Evolutionary conservation across 2,113 vertebrate genomes (phyloP), one percentile per base, ranked within the genome.

Genomic region (Leucopsar rothschildi): DNA sequence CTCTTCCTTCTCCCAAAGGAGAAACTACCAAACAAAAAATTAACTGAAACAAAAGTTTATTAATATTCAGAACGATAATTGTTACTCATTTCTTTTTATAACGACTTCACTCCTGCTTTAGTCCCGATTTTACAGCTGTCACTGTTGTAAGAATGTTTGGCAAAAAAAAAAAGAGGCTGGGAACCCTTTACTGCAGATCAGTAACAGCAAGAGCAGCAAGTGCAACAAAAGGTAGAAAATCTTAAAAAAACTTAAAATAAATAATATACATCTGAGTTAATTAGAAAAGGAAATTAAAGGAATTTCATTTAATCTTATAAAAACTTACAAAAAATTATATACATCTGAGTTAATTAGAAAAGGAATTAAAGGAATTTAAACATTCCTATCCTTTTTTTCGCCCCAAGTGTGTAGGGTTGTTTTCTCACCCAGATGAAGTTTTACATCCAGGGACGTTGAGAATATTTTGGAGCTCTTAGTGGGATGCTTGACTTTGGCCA

Each of bases 341-440:
- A 28, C 5, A 56, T 56, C 50, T 4, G 23, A 56, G 31, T 39
- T 29, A 66, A 78, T 44, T 14, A 42, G 40, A 42, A 42, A 42
- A 42, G 40, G 40, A 42, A 42, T 42, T 42, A 42, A 42, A 76
- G 22, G 14, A 52, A 60, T 52, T 44, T 8, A 56, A 76, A 5
- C 19, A n/a, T 0, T 0, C 10, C 6, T 63, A 9, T 18, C 1
- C 5, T 39, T 40, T 65, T 8, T 29, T 24, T 29, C 5, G 1
- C 5, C 7, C 1, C 2, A 49, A 44, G 29, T 18, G 12, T 24
- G 5, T 6, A 37, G 37, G 28, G 25, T 16, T 75, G 3, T 50
- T 82, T 84, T 23, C 53, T 85, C 49, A 44, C 27, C 17, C 59
- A 65, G 24, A 12, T 65, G 52, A 72, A 61, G 14, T 45, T 64